A percentile compares a stretch with the other conserved stretches of the same genome.
These are phyloP conservation scores for Biston stratarius DNA, from an alignment of 2,888 invertebrate species.

Conservation along the genomic window DNA sequence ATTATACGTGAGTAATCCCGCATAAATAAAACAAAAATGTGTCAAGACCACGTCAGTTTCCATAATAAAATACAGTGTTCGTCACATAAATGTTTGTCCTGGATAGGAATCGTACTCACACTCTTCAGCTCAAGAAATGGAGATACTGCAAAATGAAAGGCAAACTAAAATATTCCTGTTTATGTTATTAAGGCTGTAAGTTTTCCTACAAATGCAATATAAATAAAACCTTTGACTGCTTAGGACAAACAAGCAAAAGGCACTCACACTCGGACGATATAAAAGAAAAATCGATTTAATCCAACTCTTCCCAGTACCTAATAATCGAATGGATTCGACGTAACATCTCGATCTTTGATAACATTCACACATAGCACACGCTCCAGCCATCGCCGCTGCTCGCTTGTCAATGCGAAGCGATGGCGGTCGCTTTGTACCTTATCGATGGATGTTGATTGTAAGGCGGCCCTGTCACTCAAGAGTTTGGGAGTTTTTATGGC, in stretches of 20 bases:
- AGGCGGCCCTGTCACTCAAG: conserved; percentile 86
- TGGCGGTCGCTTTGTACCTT: conserved; percentile 81
- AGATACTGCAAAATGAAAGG: too few relatives aligned
- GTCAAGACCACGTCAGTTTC: too few relatives aligned
- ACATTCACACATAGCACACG: conserved; percentile 86
- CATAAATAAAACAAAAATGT: too few relatives aligned
- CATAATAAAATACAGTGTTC: too few relatives aligned
- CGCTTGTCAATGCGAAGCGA: conserved; percentile 78
- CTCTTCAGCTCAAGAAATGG: too few relatives aligned
- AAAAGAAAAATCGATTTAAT: conserved; percentile 42
- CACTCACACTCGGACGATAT: conserved; percentile 44
- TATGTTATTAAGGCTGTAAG: too few relatives aligned
- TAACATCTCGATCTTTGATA: conserved; percentile 82
- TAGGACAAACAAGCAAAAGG: neutral
- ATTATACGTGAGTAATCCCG: too few relatives aligned
- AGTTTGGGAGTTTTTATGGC: conserved; percentile 76
- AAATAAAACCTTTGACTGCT: too few relatives aligned
- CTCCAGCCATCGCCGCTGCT: conserved; percentile 55
- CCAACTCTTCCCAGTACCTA: conserved; percentile 65
- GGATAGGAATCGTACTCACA: too few relatives aligned
- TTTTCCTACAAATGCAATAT: too few relatives aligned
- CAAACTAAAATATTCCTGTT: too few relatives aligned
- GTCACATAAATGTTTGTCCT: too few relatives aligned
- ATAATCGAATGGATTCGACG: conserved; percentile 77
- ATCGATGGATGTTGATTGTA: conserved; percentile 80